Conservation (phyloP, 2,113 vertebrate species). For the Abramis brama region DNA sequence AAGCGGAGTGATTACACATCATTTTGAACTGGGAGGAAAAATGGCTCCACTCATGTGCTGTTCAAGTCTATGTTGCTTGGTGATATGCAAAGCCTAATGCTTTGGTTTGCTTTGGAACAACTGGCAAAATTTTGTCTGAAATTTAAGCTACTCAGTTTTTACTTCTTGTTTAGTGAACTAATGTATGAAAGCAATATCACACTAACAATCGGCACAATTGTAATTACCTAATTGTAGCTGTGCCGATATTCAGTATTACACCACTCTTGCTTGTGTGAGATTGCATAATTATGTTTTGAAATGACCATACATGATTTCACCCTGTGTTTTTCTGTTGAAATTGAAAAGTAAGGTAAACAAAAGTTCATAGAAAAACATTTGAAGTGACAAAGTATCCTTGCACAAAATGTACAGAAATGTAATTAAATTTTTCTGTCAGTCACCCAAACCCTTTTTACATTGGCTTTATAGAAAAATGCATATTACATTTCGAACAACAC, state of each 20-base stretch:
- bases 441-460: neutral
- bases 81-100: neutral
- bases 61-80: neutral
- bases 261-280: neutral
- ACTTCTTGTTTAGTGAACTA: neutral
- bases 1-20: neutral
- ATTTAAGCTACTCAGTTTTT: neutral
- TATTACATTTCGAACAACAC: slow-evolving; percentile 19
- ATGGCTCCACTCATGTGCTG: neutral
- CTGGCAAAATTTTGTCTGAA: neutral
- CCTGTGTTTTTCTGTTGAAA: neutral
- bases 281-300: neutral
- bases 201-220: neutral
- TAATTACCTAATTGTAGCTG: neutral
- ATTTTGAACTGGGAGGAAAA: neutral
- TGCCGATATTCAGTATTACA: neutral
- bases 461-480: neutral
- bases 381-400: neutral
- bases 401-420: slow-evolving; percentile 19
- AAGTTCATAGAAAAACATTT: neutral
- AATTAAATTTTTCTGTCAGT: neutral
- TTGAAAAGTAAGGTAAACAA: neutral
- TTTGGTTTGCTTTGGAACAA: neutral
- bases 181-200: neutral
- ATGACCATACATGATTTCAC: neutral